Base-by-base conservation (phyloP, 2,113 vertebrate species). In the Dromiciops gliroides region DNA sequence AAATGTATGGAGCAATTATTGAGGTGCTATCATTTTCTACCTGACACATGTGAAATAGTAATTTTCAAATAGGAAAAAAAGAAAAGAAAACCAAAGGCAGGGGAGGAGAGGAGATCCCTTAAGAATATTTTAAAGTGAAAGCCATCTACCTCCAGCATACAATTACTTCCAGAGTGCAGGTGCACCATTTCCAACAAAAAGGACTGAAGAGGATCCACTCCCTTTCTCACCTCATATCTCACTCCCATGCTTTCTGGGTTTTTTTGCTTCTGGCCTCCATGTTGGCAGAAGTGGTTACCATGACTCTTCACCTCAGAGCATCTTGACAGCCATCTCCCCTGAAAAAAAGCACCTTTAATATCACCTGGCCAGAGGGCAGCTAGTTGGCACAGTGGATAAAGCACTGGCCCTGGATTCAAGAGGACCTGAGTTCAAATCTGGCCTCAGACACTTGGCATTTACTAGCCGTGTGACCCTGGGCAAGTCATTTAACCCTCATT, bases 91-190 rank as follows among this genome's bases (percentile, higher is more conserved):
- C 11, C 48, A 26, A 83, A 52, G n/a, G 0, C 0, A 3, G 44
- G 12, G 9, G 83, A 24, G 0, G 31, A 26, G 14, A 91, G 60
- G 93, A 95, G 56, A 48, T 50, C 90, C 89, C 91, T 16, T 22
- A 31, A 75, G 8, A 75, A 3, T 75, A 1, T n/a, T n/a, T 75
- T 75, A n/a, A n/a, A 19, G 37, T 75, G 37, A 83, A 53, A 93
- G 11, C 91, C 96, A 90, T 31, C 24, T 0, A 8, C n/a, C 75
- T 50, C 92, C 60, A 90, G 60, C 51, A 94, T 96, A n/a, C n/a
- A 97, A 90, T 16, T 37, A 31, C 88, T 50, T 75, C n/a, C 8
- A 53, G 48, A 92, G 44, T 90, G 51, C 56, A 90, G 37, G 28
- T 51, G 47, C 9, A 51, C 89, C 25, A 3, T 67, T 67, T 37